A percentile compares a stretch with the other conserved stretches of the same genome.
phyloP scores from a whole-genome alignment of 2,113 vertebrate genomes.

The Festucalex cinctus region DNA sequence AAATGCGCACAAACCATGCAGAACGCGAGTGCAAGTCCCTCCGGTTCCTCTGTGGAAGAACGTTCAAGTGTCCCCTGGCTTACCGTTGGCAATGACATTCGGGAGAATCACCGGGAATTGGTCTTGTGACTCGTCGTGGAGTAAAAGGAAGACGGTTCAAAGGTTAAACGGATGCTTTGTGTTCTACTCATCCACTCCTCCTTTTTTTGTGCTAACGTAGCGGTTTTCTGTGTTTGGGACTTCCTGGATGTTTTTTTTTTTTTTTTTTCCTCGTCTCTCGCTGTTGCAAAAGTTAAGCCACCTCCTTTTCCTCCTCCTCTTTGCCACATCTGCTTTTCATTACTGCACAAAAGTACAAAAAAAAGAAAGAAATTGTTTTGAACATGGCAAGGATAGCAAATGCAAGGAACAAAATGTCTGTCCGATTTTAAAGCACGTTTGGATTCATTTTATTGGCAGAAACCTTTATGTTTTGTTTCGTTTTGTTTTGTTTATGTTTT shows the following conservation, averaged over 20 bases:
- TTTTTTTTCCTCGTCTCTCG: neutral
- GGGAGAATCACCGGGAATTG: slow-evolving; percentile 23
- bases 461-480: no score
- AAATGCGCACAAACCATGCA: neutral
- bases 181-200: slow-evolving; percentile 39
- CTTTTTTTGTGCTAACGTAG: slow-evolving; percentile 61
- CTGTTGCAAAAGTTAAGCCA: neutral
- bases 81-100: slow-evolving; percentile 34
- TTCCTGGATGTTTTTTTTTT: slow-evolving; percentile 56
- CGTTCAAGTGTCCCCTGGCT: slow-evolving; percentile 5
- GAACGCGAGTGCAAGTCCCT: neutral
- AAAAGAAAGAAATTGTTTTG: neutral
- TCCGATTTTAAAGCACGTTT: neutral
- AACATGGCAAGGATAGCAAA: neutral
- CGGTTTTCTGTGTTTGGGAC: slow-evolving; percentile 48
- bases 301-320: neutral
- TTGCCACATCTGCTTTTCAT: slow-evolving; percentile 52
- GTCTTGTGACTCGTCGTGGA: slow-evolving; percentile 70
- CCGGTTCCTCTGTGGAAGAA: neutral
- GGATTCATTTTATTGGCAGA: no score
- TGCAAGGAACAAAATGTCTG: neutral
- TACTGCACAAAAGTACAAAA: neutral
- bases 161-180: slow-evolving; percentile 61
- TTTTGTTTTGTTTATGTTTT: no score
- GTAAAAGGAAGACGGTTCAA: slow-evolving; percentile 66